These are phyloP conservation scores for Tetramorium bicarinatum DNA, from an alignment of 2,888 invertebrate genomes.

Conservation along the genomic window DNA sequence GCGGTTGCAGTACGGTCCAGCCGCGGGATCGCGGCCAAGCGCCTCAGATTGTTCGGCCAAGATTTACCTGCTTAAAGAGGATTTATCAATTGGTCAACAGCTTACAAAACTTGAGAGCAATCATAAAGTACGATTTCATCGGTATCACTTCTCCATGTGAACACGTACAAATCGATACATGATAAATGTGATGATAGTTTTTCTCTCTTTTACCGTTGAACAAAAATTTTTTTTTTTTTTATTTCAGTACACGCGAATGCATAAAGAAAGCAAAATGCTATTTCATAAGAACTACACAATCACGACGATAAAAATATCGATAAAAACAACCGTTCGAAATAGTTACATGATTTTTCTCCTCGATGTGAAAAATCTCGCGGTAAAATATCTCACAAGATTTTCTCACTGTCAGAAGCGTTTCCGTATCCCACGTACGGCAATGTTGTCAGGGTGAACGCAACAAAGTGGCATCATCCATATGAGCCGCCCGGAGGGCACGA, in stretches of 20 bases:
- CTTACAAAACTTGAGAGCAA: background rate
- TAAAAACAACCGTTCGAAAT: background rate
- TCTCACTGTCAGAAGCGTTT: constrained; percentile 21
- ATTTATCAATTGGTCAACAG: constrained; percentile 50
- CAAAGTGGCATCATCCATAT: constrained; percentile 55
- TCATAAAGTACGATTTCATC: background rate
- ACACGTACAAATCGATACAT: background rate
- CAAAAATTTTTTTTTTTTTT: too few relatives aligned
- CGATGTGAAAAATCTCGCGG: background rate
- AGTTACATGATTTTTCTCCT: background rate
- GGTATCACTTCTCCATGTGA: background rate
- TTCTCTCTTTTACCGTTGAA: background rate
- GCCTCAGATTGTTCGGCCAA: constrained; percentile 36
- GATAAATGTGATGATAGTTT: background rate
- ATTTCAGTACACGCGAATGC: background rate
- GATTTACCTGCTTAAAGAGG: constrained; percentile 50
- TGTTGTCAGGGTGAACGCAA: constrained; percentile 17
- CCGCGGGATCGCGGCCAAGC: constrained; percentile 34
- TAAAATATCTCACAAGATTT: constrained; percentile 20
- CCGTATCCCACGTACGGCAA: background rate
- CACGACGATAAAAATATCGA: background rate
- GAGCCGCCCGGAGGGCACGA: constrained; percentile 67
- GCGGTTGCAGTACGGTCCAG: constrained; percentile 53
- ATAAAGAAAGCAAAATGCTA: background rate
- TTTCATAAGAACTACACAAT: background rate